These are phyloP conservation scores for Ascaphus truei DNA, from an alignment of 2,113 vertebrate genomes.

Conservation along the genomic window DNA sequence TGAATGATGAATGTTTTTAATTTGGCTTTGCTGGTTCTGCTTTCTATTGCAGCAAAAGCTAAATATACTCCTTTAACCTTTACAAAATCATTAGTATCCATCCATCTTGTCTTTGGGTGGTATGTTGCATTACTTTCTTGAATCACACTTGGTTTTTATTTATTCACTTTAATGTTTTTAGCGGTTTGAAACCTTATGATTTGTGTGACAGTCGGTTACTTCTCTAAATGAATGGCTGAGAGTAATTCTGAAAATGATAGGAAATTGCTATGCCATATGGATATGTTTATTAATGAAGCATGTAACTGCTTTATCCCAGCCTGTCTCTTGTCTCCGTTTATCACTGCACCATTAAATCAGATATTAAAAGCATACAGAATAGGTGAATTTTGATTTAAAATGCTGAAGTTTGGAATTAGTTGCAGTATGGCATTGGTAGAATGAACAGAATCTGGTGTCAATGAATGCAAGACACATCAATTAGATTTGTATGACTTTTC, in stretches of 20 bases:
- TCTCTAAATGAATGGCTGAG: background rate
- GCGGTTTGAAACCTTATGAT: background rate
- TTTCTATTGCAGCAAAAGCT: constrained; percentile 1
- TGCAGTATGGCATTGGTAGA: too few relatives aligned
- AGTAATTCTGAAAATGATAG: constrained; percentile 1
- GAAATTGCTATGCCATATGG: background rate
- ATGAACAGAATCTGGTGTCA: too few relatives aligned
- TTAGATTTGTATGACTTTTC: too few relatives aligned
- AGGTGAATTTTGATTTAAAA: too few relatives aligned
- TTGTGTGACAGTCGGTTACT: background rate
- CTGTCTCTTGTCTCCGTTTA: too few relatives aligned
- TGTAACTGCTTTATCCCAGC: background rate
- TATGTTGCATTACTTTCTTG: background rate
- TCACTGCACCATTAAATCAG: background rate
- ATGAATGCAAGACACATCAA: too few relatives aligned
- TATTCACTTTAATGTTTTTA: background rate
- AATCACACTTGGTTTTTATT: constrained; percentile 23
- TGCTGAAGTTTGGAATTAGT: too few relatives aligned
- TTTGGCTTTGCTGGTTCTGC: constrained; percentile 1
- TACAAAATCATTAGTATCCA: constrained; percentile 9
- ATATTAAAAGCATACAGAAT: too few relatives aligned
- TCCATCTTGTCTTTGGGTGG: background rate
- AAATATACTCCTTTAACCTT: background rate
- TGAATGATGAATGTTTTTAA: background rate
- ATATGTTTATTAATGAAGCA: background rate